These are phyloP conservation scores for Octomys mimax DNA, from an alignment of 2,797 vertebrate genomes.

Conservation along the genomic window DNA sequence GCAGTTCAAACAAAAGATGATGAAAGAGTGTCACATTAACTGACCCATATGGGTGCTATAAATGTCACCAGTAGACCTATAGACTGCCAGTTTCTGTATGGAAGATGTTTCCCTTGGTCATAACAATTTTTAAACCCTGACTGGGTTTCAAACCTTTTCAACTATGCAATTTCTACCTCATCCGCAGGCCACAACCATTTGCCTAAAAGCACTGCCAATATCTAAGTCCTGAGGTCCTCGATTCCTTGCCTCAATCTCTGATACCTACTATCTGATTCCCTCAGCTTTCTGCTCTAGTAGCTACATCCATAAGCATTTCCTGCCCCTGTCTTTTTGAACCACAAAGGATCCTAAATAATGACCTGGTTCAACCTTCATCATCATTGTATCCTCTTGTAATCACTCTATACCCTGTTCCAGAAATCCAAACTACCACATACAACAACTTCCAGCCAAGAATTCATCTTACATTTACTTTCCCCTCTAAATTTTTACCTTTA, in stretches of 20 bases:
- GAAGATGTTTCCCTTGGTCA: neutral
- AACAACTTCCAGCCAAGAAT: neutral
- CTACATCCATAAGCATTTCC: neutral
- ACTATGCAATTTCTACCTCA: neutral
- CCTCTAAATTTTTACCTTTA: neutral
- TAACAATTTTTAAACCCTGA: neutral
- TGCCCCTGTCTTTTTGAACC: neutral
- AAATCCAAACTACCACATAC: neutral
- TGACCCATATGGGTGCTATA: neutral
- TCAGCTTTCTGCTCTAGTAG: neutral
- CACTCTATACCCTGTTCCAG: neutral
- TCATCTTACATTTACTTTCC: neutral
- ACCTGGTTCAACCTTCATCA: neutral
- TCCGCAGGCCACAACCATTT: neutral
- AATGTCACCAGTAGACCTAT: slow-evolving; percentile 43
- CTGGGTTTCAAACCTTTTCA: neutral
- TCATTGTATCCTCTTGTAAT: neutral
- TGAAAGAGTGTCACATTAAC: neutral
- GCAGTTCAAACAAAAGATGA: slow-evolving; percentile 28
- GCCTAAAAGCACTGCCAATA: neutral
- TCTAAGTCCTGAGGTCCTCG: neutral
- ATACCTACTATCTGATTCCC: neutral
- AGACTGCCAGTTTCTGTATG: neutral
- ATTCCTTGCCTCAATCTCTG: neutral
- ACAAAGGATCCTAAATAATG: neutral